Evolutionary conservation across 2,797 vertebrate species (phyloP).

Genomic region (Pachyuromys duprasi): DNA sequence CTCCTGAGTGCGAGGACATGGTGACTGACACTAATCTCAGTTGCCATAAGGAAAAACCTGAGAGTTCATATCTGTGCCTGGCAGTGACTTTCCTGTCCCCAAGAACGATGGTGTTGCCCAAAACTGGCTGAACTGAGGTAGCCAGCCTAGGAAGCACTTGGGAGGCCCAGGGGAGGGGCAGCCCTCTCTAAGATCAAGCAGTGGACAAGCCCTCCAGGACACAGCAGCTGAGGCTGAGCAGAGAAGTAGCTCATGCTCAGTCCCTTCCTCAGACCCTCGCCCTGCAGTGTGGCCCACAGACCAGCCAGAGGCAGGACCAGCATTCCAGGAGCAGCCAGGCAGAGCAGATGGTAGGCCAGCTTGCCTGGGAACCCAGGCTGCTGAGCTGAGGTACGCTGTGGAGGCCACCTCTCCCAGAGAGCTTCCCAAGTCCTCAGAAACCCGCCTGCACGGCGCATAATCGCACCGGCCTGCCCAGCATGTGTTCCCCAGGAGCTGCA

Average conservation of each 20-base stretch:
- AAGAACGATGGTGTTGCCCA: neutral
- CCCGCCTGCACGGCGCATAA: neutral
- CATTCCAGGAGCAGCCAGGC: neutral
- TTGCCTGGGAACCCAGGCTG: neutral
- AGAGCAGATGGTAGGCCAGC: neutral
- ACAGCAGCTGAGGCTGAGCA: neutral
- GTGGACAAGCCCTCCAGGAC: neutral
- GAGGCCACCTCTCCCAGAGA: neutral
- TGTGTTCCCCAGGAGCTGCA: neutral
- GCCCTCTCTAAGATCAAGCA: neutral
- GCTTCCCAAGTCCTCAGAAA: neutral
- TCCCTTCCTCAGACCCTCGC: neutral
- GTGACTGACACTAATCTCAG: neutral
- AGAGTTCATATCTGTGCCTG: neutral
- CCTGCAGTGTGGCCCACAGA: neutral
- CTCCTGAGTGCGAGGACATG: neutral
- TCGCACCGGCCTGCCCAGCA: neutral
- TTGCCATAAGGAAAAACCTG: neutral
- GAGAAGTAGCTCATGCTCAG: neutral
- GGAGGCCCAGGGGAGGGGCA: neutral
- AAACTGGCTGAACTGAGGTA: neutral
- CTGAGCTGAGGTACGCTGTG: neutral
- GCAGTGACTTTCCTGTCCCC: neutral
- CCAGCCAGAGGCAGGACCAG: neutral
- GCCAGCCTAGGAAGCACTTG: neutral